These are phyloP conservation scores for Tiliacea citrago DNA, from an alignment of 2,888 invertebrate species.

Conservation along the genomic window DNA sequence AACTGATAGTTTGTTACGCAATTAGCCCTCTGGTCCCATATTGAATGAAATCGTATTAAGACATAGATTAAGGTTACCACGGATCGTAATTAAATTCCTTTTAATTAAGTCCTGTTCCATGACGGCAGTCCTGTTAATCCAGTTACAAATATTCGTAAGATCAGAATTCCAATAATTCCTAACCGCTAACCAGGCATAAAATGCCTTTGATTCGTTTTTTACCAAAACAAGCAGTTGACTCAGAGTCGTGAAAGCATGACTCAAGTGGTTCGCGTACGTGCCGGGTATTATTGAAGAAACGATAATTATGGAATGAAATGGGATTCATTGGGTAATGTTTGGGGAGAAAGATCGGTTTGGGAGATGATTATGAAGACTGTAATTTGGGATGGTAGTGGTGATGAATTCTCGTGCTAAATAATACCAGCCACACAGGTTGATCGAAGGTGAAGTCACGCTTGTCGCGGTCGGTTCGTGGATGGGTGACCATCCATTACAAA, in stretches of 20 bases:
- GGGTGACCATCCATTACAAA: too few relatives aligned
- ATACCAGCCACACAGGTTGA: too few relatives aligned
- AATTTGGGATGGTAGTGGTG: neutral
- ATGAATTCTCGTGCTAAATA: neutral
- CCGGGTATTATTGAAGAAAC: conserved; percentile 42
- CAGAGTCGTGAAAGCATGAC: conserved; percentile 73
- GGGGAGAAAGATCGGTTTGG: neutral
- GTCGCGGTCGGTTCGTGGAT: too few relatives aligned
- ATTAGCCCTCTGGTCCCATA: neutral
- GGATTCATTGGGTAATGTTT: conserved; percentile 26
- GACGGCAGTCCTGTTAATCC: conserved; percentile 12
- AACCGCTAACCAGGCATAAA: conserved; percentile 63
- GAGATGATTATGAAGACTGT: neutral
- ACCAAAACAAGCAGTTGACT: conserved; percentile 72
- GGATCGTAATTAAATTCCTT: neutral
- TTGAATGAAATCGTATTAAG: neutral
- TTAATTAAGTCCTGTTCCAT: neutral
- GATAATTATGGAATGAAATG: conserved; percentile 41
- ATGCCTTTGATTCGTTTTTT: conserved; percentile 61
- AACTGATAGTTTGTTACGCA: too few relatives aligned
- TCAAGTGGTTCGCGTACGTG: conserved; percentile 57
- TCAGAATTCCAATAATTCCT: conserved; percentile 69
- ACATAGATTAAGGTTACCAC: neutral
- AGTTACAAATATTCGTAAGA: conserved; percentile 15
- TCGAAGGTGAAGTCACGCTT: too few relatives aligned